Conservation (phyloP, 2,888 invertebrate genomes). For the Cantharis nigra region DNA sequence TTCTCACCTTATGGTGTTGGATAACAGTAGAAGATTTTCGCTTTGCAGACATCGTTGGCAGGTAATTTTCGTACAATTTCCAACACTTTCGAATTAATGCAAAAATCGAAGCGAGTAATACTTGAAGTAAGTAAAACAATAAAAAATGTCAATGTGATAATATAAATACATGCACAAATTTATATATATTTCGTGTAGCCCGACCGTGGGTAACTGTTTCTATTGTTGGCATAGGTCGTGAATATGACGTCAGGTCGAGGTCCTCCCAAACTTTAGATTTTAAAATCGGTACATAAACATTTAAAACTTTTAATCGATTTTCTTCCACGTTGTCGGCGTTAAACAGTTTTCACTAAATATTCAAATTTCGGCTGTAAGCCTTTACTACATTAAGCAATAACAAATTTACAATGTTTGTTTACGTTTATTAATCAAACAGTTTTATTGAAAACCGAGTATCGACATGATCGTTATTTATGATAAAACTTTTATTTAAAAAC, state of each 20-base stretch:
- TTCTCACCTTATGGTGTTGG: slow-evolving; percentile 63
- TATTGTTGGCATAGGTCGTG: slow-evolving; percentile 54
- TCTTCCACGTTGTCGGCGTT: background rate
- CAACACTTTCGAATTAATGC: slow-evolving; percentile 7
- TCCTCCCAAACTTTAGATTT: slow-evolving; percentile 36
- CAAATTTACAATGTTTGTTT: background rate
- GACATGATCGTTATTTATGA: background rate
- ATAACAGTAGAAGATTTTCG: slow-evolving; percentile 75
- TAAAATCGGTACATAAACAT: slow-evolving; percentile 10
- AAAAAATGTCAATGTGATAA: slow-evolving; percentile 2
- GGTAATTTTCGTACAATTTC: slow-evolving; percentile 31
- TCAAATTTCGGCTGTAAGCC: background rate
- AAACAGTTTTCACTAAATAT: background rate
- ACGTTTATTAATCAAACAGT: background rate
- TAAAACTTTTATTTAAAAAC: background rate
- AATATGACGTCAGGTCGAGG: slow-evolving; percentile 35
- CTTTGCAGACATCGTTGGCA: slow-evolving; percentile 67
- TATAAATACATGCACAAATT: slow-evolving; percentile 20
- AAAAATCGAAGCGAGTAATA: background rate
- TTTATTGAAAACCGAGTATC: background rate
- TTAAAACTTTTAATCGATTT: background rate
- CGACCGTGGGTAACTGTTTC: slow-evolving; percentile 54
- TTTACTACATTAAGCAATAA: background rate
- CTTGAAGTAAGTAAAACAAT: slow-evolving; percentile 5
- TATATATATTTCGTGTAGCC: slow-evolving; percentile 20